A percentile compares a stretch with the other conserved stretches of the same genome.
Conservation (phyloP, 2,113 vertebrate species). For the Pogona vitticeps region DNA sequence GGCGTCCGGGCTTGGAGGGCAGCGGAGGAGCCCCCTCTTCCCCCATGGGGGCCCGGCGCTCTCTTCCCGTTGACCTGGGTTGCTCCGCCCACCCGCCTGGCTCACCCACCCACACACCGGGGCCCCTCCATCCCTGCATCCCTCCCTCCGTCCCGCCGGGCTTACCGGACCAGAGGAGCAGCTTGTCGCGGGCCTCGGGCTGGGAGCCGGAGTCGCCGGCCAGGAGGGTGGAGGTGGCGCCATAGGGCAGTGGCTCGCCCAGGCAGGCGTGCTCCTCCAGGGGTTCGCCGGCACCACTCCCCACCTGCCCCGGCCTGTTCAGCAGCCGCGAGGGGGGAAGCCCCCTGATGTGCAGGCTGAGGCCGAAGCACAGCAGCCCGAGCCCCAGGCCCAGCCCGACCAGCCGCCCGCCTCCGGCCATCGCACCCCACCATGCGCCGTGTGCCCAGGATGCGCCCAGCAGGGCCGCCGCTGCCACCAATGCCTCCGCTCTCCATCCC, state of each 20-base stretch:
- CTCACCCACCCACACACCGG: too few relatives aligned
- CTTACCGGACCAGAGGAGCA: conserved; percentile 91
- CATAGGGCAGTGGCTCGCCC: conserved; percentile 89
- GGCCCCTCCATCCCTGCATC: neutral
- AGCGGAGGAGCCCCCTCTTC: too few relatives aligned
- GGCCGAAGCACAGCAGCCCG: too few relatives aligned
- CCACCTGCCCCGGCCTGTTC: conserved; percentile 58
- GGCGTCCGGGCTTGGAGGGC: neutral
- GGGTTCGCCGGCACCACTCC: conserved; percentile 84
- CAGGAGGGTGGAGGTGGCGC: conserved; percentile 87
- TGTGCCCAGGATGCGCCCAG: conserved; percentile 10
- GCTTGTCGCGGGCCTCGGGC: conserved; percentile 88
- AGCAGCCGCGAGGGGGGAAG: conserved; percentile 61
- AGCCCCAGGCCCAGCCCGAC: conserved; percentile 21
- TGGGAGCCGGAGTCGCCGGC: conserved; percentile 89
- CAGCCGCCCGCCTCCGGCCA: conserved; percentile 38
- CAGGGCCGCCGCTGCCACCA: too few relatives aligned
- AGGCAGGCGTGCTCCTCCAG: conserved; percentile 87
- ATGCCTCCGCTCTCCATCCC: conserved; percentile 5
- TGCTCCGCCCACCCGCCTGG: too few relatives aligned
- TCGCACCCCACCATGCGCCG: conserved; percentile 39
- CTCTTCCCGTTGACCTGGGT: neutral
- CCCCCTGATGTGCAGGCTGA: too few relatives aligned
- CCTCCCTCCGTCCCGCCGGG: fast-evolving
- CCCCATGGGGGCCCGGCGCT: too few relatives aligned